Conservation (phyloP, 2,797 vertebrate species). For the Bovichtus variegatus region DNA sequence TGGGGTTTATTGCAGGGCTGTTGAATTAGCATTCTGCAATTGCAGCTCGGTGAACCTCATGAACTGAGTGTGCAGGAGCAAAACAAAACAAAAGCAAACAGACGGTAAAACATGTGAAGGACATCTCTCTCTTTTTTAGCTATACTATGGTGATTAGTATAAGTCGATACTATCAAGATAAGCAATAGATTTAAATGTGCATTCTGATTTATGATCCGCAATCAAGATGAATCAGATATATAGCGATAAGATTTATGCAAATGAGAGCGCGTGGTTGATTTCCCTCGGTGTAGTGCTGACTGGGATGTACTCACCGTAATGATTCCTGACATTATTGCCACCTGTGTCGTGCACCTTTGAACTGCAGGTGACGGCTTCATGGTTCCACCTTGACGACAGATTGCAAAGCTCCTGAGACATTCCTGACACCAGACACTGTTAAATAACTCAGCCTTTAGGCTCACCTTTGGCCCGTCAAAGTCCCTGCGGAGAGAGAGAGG, state of each 20-base stretch:
- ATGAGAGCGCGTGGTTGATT: neutral
- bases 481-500: slow-evolving; percentile 75
- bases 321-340: slow-evolving; percentile 14
- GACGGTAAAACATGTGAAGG: neutral
- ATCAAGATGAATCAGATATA: neutral
- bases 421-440: slow-evolving; percentile 76
- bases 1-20: no score
- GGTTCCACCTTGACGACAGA: slow-evolving; percentile 2
- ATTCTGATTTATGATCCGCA: neutral
- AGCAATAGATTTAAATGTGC: neutral
- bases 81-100: neutral
- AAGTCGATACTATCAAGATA: neutral
- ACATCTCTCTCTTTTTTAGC: neutral
- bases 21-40: no score
- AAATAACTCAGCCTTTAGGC: slow-evolving; percentile 95
- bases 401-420: slow-evolving; percentile 23
- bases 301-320: neutral
- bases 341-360: slow-evolving; percentile 37
- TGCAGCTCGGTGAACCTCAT: no score
- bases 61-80: no score
- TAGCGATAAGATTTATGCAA: neutral
- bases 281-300: neutral
- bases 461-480: slow-evolving; percentile 94
- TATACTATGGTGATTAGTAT: no score
- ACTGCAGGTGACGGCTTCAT: slow-evolving; percentile 26